Conservation (phyloP, 2,113 vertebrate species). For the Calyptommatus sinebrachiatus region DNA sequence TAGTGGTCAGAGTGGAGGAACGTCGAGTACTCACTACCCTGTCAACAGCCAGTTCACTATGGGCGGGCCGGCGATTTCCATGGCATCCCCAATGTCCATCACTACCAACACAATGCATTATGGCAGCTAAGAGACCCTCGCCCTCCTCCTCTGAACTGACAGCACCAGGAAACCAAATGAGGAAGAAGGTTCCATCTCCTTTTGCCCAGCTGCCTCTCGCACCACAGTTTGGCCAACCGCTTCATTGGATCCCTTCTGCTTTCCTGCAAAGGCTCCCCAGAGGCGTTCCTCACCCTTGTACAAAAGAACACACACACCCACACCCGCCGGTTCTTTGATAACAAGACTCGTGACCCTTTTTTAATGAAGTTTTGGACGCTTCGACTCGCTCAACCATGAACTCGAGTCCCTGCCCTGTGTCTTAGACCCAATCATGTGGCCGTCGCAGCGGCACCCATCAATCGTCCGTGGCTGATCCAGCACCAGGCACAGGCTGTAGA, state of each 20-base stretch:
- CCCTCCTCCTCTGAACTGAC: conserved; percentile 42
- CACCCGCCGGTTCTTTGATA: conserved; percentile 52
- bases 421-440: conserved; percentile 44
- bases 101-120: conserved; percentile 96
- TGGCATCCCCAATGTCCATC: conserved; percentile 94
- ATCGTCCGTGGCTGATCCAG: neutral
- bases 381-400: conserved; percentile 11
- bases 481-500: conserved; percentile 10
- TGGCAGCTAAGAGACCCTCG: conserved; percentile 80
- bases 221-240: conserved; percentile 18
- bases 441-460: neutral
- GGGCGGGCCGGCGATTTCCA: conserved; percentile 91
- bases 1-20: conserved; percentile 76
- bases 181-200: conserved; percentile 46
- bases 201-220: conserved; percentile 27
- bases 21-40: conserved; percentile 83
- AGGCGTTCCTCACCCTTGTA: conserved; percentile 28
- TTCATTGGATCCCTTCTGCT: conserved; percentile 10
- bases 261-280: neutral
- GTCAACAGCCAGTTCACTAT: conserved; percentile 94
- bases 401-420: conserved; percentile 17
- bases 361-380: conserved; percentile 46
- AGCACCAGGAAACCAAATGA: conserved; percentile 76
- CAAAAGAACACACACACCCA: conserved; percentile 32
- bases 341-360: conserved; percentile 52